phyloP scores from a whole-genome alignment of 2,888 invertebrate genomes.

The Zygogramma bicolorata region DNA sequence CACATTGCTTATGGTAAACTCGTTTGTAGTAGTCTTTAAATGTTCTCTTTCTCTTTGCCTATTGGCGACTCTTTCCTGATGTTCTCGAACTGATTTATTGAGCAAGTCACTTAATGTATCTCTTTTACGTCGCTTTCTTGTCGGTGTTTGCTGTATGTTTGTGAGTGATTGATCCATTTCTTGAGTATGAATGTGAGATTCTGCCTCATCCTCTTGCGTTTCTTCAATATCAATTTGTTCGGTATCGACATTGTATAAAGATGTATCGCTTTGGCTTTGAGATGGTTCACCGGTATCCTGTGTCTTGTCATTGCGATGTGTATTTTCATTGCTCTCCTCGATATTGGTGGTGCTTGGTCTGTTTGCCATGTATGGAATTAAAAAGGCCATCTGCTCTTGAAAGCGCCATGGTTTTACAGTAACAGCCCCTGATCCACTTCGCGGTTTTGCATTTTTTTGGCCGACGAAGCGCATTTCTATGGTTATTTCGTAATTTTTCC shows the following conservation, averaged over 20 bases:
- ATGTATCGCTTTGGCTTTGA: not conserved
- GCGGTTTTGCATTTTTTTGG: not conserved
- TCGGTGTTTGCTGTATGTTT: not conserved
- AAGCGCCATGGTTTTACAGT: slow-evolving; percentile 9
- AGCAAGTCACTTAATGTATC: slow-evolving; percentile 10
- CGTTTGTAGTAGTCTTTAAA: not conserved
- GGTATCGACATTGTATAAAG: not conserved
- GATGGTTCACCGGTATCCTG: not conserved
- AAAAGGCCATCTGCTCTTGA: slow-evolving; percentile 9
- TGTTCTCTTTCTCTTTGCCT: slow-evolving; percentile 4
- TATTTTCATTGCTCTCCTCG: not conserved
- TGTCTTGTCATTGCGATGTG: not conserved
- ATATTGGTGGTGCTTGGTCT: slow-evolving; percentile 9
- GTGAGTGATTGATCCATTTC: not conserved
- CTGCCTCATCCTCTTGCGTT: not conserved
- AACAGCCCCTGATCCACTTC: slow-evolving; percentile 1
- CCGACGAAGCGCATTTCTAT: not conserved
- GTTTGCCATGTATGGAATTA: slow-evolving; percentile 12
- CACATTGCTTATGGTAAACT: slow-evolving; percentile 16
- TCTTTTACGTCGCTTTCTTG: not conserved
- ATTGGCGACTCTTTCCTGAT: slow-evolving; percentile 3
- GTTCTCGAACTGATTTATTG: not conserved
- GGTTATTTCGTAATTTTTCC: slow-evolving; percentile 15
- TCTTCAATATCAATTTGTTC: not conserved
- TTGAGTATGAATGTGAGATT: not conserved